Evolutionary conservation across 2,113 vertebrate genomes (phyloP).

Genomic region (Chaetops frenatus): DNA sequence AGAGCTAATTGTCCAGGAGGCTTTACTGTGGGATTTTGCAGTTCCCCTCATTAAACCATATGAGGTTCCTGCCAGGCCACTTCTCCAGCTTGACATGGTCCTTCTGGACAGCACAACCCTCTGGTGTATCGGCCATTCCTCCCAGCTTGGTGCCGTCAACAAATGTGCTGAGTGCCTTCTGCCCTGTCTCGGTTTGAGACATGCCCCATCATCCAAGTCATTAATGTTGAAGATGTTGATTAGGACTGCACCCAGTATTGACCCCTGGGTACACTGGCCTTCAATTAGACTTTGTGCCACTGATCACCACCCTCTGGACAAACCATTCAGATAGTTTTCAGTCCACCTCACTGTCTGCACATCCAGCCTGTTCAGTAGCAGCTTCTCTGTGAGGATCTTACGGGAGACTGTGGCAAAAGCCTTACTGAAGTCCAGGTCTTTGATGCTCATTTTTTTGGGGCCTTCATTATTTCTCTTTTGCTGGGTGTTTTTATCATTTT

Average conservation of each 20-base stretch:
- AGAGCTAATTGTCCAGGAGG: not conserved
- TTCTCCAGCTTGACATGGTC: not conserved
- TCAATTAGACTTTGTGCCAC: not conserved
- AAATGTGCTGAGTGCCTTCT: not conserved
- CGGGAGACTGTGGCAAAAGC: not conserved
- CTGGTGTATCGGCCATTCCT: not conserved
- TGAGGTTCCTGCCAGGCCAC: not conserved
- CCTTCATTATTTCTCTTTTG: not conserved
- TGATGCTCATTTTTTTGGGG: not conserved
- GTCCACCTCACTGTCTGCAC: not conserved
- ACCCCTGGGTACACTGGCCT: not conserved
- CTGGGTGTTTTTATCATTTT: not conserved
- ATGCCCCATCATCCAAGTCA: not conserved
- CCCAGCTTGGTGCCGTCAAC: not conserved
- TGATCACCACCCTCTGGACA: not conserved
- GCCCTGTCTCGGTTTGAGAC: too few species aligned
- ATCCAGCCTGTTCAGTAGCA: not conserved
- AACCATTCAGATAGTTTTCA: not conserved
- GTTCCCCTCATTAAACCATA: not conserved
- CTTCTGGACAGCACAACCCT: not conserved
- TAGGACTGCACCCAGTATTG: not conserved
- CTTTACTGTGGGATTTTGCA: not conserved
- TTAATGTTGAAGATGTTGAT: not conserved
- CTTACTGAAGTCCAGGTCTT: not conserved
- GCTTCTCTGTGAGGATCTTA: not conserved